A percentile compares a stretch with the other conserved stretches of the same genome.
These are phyloP conservation scores for Agrilus planipennis DNA, from an alignment of 1,140 invertebrate species.

Conservation along the genomic window DNA sequence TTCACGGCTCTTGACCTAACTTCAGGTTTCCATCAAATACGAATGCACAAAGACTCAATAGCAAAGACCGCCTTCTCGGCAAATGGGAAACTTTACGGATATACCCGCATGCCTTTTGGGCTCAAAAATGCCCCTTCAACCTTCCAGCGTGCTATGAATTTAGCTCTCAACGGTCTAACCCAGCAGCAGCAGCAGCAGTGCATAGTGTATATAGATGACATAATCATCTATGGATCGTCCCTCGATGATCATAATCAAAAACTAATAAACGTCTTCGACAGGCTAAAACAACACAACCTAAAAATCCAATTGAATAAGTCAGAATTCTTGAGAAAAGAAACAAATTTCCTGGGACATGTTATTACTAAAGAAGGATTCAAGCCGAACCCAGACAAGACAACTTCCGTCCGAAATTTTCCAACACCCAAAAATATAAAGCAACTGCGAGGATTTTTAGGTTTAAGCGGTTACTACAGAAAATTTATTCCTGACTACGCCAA, in stretches of 20 bases:
- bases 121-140: constrained; percentile 1
- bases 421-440: constrained; percentile 16
- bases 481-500: constrained; percentile 5
- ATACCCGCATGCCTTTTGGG: constrained; percentile 1
- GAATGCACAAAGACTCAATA: neutral
- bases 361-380: constrained; percentile 17
- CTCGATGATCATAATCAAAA: constrained; percentile 4
- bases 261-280: constrained; percentile 3
- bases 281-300: constrained; percentile 1
- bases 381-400: constrained; percentile 19
- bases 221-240: constrained; percentile 3
- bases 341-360: constrained; percentile 25
- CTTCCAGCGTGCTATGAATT: neutral
- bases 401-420: constrained; percentile 15
- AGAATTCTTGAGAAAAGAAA: constrained; percentile 23
- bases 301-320: constrained; percentile 1
- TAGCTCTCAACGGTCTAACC: constrained; percentile 11
- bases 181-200: constrained; percentile 7
- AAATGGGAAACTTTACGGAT: neutral
- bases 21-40: constrained; percentile 1
- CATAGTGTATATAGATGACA: constrained; percentile 13
- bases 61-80: constrained; percentile 1
- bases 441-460: constrained; percentile 20
- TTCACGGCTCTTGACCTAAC: constrained; percentile 3
- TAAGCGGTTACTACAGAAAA: constrained; percentile 12